Percentiles rank a stretch among this genome's conserved stretches.
These are phyloP conservation scores for Mastomys coucha DNA, from an alignment of 2,113 vertebrate genomes.

Conservation along the genomic window DNA sequence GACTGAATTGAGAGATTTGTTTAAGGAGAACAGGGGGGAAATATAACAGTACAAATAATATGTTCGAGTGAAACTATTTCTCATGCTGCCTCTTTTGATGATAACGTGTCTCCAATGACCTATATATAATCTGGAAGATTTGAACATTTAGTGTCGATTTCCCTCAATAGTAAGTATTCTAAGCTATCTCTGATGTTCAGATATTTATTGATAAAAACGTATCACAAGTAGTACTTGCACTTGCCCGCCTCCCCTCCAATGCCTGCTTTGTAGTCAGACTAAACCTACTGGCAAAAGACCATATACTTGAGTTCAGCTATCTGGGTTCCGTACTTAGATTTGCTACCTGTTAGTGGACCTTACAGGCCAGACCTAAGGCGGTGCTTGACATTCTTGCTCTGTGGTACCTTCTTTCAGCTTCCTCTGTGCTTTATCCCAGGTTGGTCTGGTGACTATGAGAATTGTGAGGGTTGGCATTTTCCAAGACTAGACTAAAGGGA, in stretches of 20 bases:
- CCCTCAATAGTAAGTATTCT: conserved; percentile 31
- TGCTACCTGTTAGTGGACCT: too few relatives aligned
- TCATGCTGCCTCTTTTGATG: not conserved
- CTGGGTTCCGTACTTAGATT: not conserved
- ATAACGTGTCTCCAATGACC: not conserved
- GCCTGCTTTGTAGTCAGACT: not conserved
- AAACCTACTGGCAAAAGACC: not conserved
- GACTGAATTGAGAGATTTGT: not conserved
- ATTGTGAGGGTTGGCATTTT: not conserved
- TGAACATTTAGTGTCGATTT: not conserved
- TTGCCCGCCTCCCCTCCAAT: not conserved
- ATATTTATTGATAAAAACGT: not conserved
- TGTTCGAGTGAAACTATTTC: not conserved
- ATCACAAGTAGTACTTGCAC: not conserved
- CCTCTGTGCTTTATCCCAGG: too few relatives aligned
- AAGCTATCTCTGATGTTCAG: not conserved
- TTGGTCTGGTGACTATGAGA: not conserved
- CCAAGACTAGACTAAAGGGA: not conserved
- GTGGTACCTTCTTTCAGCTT: not conserved
- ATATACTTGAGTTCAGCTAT: not conserved
- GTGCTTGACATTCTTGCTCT: rapidly evolving
- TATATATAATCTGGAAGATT: not conserved
- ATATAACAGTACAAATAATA: not conserved
- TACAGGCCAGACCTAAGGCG: not conserved
- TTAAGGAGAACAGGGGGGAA: not conserved